A percentile compares a stretch with the other conserved stretches of the same genome.
phyloP scores from a whole-genome alignment of 2,888 invertebrate genomes.

The Drosophila kuntzei region DNA sequence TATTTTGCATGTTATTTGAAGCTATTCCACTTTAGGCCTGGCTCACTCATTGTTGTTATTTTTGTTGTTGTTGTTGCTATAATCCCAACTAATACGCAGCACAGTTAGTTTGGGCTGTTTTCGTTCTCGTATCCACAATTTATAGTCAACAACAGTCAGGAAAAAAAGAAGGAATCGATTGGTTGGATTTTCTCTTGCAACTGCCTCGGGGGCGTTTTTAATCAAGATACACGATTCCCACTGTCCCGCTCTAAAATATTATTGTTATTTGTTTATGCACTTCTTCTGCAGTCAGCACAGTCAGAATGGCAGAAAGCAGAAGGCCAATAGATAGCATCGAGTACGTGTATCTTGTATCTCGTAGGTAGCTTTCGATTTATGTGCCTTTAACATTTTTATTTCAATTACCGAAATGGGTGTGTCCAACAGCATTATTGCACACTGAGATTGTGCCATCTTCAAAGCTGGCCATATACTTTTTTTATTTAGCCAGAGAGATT shows the following conservation, averaged over 20 bases:
- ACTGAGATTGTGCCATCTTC: constrained; percentile 22
- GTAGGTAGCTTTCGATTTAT: constrained; percentile 45
- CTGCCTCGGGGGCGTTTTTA: constrained; percentile 63
- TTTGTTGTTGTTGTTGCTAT: constrained; percentile 31
- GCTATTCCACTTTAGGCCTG: constrained; percentile 28
- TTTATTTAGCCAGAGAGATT: constrained; percentile 8
- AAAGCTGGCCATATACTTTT: constrained; percentile 8
- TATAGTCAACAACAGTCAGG: constrained; percentile 37
- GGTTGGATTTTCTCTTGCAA: constrained; percentile 24
- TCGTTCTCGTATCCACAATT: constrained; percentile 36
- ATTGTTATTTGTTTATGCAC: constrained; percentile 65
- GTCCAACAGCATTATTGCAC: constrained; percentile 42
- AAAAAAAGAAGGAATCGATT: constrained; percentile 45
- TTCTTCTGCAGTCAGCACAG: constrained; percentile 16
- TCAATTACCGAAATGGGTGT: constrained; percentile 61
- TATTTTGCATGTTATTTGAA: constrained; percentile 65
- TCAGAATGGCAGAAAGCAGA: background rate
- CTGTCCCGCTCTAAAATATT: constrained; percentile 56
- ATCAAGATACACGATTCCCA: constrained; percentile 59
- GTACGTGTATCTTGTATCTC: constrained; percentile 22
- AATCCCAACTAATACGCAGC: constrained; percentile 62
- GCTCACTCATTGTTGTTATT: constrained; percentile 18
- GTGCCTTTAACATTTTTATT: constrained; percentile 51
- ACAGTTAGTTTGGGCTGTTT: constrained; percentile 51
- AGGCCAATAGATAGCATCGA: constrained; percentile 1